Evolutionary conservation across 2,113 vertebrate species (phyloP), one percentile per base, ranked within the genome.

Genomic region (Platysternon megacephalum): DNA sequence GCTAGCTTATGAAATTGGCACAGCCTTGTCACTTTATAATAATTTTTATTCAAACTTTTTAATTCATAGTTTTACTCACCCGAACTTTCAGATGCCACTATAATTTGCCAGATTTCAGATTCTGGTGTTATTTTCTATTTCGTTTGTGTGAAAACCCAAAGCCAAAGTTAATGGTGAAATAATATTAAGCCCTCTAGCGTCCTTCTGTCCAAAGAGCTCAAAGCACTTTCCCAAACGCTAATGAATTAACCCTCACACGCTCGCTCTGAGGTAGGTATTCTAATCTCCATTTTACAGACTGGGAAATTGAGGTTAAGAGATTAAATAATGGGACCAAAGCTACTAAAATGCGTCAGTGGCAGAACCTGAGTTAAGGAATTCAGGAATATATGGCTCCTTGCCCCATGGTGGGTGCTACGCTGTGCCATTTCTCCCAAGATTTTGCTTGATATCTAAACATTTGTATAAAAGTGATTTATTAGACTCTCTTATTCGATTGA

Each of bases 221-320:
- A 9, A n/a, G 17, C 0, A 1, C 28, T 61, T n/a, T 35, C 53
- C 52, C 53, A 22, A 2, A 29, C 0, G 2, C 24, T 24, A 17
- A 44, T 6, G 48, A 80, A 51, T 51, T 35, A 35, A 42, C 4
- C 19, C 12, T n/a, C 17, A 3, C 3, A 6, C 6, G 2, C 46
- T 11, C 80, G 29, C 44, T 1, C 10, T 8, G 52, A n/a, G 35
- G 22, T 65, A 4, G 5, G 22, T 14, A 24, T 6, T 35, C 1
- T 39, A 11, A 0, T 83, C 46, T n/a, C 29, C 28, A 46, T 76
- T 44, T 76, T 76, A 76, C 24, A 44, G 24, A 76, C 22, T 7
- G 5, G 39, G 42, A 76, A 76, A 46, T 12, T 14, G 5, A 46
- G 5, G 51, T 72, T 51, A 42, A n/a, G 61, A 46, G 7, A 39